These are phyloP conservation scores for Rotaria magnacalcarata DNA, from an alignment of 2,888 invertebrate species.

Conservation along the genomic window DNA sequence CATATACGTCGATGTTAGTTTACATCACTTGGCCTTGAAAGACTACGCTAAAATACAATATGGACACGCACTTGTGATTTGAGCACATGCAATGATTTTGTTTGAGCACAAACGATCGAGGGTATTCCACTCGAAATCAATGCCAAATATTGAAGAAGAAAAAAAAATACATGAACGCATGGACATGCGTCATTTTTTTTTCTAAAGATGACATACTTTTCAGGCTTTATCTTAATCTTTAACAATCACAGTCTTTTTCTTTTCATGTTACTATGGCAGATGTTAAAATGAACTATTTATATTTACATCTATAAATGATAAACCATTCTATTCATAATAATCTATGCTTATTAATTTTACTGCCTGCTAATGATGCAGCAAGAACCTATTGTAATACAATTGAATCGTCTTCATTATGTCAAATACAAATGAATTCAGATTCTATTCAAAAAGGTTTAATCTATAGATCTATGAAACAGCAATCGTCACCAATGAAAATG, in stretches of 20 bases:
- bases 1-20: not conserved
- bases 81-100: slow-evolving; percentile 25
- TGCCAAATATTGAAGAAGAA: not conserved
- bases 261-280: not conserved
- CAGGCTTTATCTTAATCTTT: not conserved
- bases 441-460: not conserved
- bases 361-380: not conserved
- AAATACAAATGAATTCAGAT: not conserved
- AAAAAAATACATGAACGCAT: not conserved
- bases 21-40: slow-evolving; percentile 5
- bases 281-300: not conserved
- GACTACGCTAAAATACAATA: not conserved
- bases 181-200: not conserved
- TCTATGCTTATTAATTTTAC: not conserved
- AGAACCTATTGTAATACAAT: not conserved
- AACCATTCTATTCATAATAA: not conserved
- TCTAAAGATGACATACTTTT: not conserved
- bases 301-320: not conserved
- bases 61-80: slow-evolving; percentile 26
- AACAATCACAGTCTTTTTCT: not conserved
- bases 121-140: slow-evolving; percentile 9
- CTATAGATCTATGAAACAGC: not conserved
- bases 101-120: slow-evolving; percentile 22
- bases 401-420: not conserved
- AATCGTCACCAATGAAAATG: not conserved